Evolutionary conservation across 2,888 invertebrate species (phyloP).

Genomic region (Acrocera orbiculus): DNA sequence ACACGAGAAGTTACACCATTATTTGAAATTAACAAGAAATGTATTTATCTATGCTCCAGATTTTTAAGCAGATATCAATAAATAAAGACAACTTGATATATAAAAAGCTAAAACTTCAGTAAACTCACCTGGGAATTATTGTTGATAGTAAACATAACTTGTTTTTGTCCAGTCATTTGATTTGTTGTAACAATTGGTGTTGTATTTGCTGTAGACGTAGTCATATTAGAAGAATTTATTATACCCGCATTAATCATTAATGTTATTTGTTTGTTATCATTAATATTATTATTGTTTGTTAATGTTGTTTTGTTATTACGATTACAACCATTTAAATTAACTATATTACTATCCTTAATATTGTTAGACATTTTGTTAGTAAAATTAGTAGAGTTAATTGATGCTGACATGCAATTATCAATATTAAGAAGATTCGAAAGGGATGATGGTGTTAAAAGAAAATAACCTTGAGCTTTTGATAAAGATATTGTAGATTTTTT

Average conservation of each 20-base stretch:
- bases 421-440: conserved; percentile 10
- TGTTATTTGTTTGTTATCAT: conserved; percentile 4
- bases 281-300: conserved; percentile 11
- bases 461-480: conserved; percentile 8
- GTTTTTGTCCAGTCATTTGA: conserved; percentile 18
- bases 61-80: too few species aligned
- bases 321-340: too few species aligned
- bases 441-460: conserved; percentile 13
- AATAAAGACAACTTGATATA: not conserved
- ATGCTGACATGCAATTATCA: conserved; percentile 6
- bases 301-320: conserved; percentile 1
- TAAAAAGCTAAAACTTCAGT: not conserved
- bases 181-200: conserved; percentile 14
- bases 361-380: conserved; percentile 10
- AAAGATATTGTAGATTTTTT: too few species aligned
- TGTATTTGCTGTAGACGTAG: conserved; percentile 11
- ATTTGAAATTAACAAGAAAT: too few species aligned
- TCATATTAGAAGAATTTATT: conserved; percentile 8
- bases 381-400: too few species aligned
- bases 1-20: too few species aligned
- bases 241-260: conserved; percentile 10
- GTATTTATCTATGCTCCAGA: too few species aligned
- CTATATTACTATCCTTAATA: conserved; percentile 11
- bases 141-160: conserved; percentile 24
- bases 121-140: conserved; percentile 25